A percentile compares a stretch with the other conserved stretches of the same genome.
Evolutionary conservation across 2,797 vertebrate species (phyloP).

Genomic region (Argyrosomus regius): DNA sequence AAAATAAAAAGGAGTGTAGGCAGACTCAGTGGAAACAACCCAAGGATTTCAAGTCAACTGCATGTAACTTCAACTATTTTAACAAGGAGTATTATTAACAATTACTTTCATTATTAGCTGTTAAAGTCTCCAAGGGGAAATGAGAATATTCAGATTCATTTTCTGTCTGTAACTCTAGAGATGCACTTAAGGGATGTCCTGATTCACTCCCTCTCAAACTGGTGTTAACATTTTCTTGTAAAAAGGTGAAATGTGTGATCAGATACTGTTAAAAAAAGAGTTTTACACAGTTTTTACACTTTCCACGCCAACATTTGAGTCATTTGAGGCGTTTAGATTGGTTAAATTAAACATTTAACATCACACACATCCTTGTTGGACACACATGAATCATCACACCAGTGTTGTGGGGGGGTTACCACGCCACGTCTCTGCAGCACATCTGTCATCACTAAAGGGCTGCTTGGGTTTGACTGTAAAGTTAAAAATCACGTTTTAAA

Average conservation of each 20-base stretch:
- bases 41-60: background rate
- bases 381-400: background rate
- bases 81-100: background rate
- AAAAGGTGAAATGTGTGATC: background rate
- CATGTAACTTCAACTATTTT: background rate
- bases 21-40: background rate
- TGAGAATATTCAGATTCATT: no score
- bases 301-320: background rate
- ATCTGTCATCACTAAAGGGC: background rate
- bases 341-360: background rate
- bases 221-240: no score
- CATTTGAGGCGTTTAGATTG: background rate
- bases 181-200: background rate
- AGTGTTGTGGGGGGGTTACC: background rate
- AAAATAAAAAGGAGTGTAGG: background rate
- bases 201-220: no score
- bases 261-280: background rate
- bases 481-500: no score
- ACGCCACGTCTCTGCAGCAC: constrained; percentile 13
- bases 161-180: background rate
- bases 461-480: background rate
- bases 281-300: no score
- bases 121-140: background rate
- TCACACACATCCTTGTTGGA: no score
- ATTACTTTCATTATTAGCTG: background rate